Conservation (phyloP, 1,140 invertebrate genomes). For the Pseudoatta argentina region DNA sequence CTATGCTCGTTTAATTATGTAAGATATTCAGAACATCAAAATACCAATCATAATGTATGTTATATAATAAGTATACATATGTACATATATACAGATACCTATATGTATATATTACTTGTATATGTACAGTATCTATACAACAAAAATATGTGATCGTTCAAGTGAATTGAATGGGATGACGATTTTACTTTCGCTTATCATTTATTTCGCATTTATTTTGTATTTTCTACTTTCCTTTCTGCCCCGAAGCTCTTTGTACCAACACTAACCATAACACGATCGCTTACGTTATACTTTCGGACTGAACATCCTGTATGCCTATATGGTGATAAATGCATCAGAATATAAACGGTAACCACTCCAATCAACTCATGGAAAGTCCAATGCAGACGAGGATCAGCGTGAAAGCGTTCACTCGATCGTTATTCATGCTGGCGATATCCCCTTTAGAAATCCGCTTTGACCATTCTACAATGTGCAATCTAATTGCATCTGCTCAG, state of each 20-base stretch:
- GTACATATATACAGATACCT: too few species aligned
- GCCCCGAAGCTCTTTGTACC: neutral
- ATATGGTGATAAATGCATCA: conserved; percentile 19
- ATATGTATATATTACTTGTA: neutral
- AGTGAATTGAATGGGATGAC: neutral
- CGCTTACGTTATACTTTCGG: conserved; percentile 11
- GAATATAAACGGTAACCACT: neutral
- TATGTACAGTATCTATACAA: neutral
- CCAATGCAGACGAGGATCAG: conserved; percentile 19
- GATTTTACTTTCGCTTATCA: conserved; percentile 15
- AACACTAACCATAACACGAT: conserved; percentile 1
- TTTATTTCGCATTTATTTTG: neutral
- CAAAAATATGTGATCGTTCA: neutral
- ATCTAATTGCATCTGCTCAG: conserved; percentile 27
- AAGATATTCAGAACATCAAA: neutral
- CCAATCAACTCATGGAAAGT: conserved; percentile 74
- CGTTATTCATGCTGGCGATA: neutral
- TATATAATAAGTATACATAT: too few species aligned
- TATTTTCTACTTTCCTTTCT: conserved; percentile 21
- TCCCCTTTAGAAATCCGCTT: conserved; percentile 1
- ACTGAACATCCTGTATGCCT: conserved; percentile 18
- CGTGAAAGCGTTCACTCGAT: conserved; percentile 23
- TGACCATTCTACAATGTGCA: neutral
- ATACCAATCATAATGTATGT: neutral
- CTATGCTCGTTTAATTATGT: neutral